These are phyloP conservation scores for Tiliqua scincoides DNA, from an alignment of 2,113 vertebrate species.

Conservation along the genomic window DNA sequence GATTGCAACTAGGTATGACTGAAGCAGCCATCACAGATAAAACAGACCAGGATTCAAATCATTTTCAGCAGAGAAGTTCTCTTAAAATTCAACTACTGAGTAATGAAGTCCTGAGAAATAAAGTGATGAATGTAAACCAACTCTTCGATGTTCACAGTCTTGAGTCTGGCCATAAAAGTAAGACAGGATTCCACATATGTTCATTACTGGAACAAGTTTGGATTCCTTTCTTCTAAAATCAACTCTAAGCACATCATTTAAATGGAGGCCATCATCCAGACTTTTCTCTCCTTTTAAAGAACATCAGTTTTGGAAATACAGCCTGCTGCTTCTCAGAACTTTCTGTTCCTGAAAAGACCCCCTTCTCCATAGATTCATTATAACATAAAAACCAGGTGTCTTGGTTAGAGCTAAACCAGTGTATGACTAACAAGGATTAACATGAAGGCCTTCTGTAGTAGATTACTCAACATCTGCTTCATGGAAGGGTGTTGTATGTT, in stretches of 20 bases:
- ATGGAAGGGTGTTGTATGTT: background rate
- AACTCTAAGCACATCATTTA: background rate
- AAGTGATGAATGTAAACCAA: background rate
- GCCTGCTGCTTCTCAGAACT: background rate
- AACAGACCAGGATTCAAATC: background rate
- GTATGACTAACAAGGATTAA: background rate
- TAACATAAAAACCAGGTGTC: background rate
- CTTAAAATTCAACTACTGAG: background rate
- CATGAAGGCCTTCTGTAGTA: background rate
- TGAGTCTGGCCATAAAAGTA: background rate
- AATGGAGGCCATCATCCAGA: background rate
- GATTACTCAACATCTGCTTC: background rate
- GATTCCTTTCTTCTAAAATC: background rate
- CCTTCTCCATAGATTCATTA: background rate
- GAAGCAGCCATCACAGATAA: background rate
- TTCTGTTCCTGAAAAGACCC: background rate
- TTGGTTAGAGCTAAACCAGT: background rate
- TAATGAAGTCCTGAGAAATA: background rate
- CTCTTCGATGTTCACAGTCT: background rate
- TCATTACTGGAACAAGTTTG: background rate
- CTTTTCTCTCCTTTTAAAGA: background rate
- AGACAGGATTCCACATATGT: background rate
- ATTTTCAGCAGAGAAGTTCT: background rate
- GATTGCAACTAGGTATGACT: background rate
- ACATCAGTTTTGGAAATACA: background rate